Evolutionary conservation across 2,797 vertebrate genomes (phyloP).

Genomic region (Bothrops alternatus): DNA sequence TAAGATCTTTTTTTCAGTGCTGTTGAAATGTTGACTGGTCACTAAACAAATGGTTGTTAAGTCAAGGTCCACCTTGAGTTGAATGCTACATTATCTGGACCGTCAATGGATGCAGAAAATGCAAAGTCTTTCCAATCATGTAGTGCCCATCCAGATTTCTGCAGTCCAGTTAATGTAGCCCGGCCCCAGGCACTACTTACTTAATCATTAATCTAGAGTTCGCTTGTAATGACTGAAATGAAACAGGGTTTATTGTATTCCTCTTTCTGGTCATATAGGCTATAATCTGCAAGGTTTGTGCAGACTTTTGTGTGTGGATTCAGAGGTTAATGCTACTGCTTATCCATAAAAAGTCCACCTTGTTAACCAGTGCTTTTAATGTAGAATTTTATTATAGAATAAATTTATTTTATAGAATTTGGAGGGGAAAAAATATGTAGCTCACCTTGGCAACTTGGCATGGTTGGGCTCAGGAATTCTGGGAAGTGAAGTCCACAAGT

Average conservation of each 20-base stretch:
- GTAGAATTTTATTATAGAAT: too few relatives aligned
- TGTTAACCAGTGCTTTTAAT: neutral
- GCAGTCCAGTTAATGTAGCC: neutral
- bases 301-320: neutral
- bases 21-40: neutral
- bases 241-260: neutral
- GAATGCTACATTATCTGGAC: neutral
- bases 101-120: neutral
- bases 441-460: neutral
- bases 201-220: neutral
- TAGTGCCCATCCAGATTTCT: neutral
- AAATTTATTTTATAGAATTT: neutral
- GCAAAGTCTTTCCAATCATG: neutral
- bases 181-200: neutral
- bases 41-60: neutral
- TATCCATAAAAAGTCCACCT: neutral
- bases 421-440: neutral
- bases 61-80: neutral
- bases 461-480: neutral
- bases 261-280: neutral
- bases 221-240: neutral
- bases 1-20: neutral
- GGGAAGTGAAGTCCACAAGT: neutral
- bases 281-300: neutral
- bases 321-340: neutral